Evolutionary conservation across 2,797 vertebrate species (phyloP), one percentile per base, ranked within the genome.

Genomic region (Antrozous pallidus): DNA sequence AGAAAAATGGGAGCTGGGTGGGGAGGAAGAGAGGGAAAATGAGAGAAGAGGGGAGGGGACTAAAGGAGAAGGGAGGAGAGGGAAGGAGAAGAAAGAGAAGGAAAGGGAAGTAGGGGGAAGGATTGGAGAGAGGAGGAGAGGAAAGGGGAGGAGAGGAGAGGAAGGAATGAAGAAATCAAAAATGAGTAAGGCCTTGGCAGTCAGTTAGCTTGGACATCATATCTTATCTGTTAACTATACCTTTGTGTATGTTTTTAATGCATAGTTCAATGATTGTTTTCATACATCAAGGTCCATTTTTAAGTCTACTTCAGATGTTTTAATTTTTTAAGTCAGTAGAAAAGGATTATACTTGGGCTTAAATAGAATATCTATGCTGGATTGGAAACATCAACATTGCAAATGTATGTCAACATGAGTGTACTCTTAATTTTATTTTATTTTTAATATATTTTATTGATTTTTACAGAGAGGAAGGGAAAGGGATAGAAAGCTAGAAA

Each of bases 381-480:
- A 13, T n/a, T 77, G 20, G 36, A 85, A 93, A 65, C 8, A n/a
- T 70, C 51, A 56, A 31, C 12, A 67, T 28, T 47, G 8, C 10
- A 92, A 95, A 65, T 71, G 13, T n/a, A 51, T 90, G 47, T 77
- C 71, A 88, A 47, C 40, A 85, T 38, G 17, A 80, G 71, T 10
- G 58, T 17, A 18, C 90, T 92, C 92, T 80, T 90, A 92, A 61
- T 85, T 85, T 96, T 83, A n/a, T n/a, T n/a, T n/a, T n/a, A n/a
- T n/a, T n/a, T n/a, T n/a, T n/a, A n/a, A n/a, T n/a, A n/a, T n/a
- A n/a, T n/a, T n/a, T n/a, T n/a, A n/a, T n/a, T n/a, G n/a, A n/a
- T n/a, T n/a, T n/a, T n/a, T n/a, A n/a, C n/a, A n/a, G n/a, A n/a
- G n/a, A n/a, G n/a, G n/a, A n/a, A n/a, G n/a, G n/a, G n/a, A n/a